Evolutionary conservation across 2,113 vertebrate genomes (phyloP).

Genomic region (Neolamprologus modestus): DNA sequence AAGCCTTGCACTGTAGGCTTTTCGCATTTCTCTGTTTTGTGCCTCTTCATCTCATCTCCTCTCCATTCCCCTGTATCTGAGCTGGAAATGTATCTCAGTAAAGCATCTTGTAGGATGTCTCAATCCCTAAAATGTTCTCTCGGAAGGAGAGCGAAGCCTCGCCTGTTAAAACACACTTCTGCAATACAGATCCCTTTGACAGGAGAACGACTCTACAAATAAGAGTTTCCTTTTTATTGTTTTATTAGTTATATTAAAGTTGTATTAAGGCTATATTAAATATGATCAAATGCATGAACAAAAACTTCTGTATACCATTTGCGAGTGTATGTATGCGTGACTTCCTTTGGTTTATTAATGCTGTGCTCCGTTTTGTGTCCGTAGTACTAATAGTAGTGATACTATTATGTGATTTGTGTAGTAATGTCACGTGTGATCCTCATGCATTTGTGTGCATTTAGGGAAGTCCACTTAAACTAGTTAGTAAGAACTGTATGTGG

Average conservation of each 20-base stretch:
- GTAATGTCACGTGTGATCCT: neutral
- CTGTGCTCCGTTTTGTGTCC: fast-evolving
- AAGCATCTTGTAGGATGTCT: neutral
- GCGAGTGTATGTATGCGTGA: fast-evolving
- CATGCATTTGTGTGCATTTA: neutral
- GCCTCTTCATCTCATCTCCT: neutral
- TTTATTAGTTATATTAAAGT: neutral
- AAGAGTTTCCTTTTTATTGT: neutral
- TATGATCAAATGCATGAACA: neutral
- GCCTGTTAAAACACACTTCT: neutral
- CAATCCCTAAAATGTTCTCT: neutral
- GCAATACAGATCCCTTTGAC: neutral
- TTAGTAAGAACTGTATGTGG: neutral
- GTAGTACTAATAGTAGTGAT: neutral
- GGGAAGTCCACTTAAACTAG: neutral
- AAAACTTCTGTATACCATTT: neutral
- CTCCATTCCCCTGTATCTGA: neutral
- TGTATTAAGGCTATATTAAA: neutral
- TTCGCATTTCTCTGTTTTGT: fast-evolving
- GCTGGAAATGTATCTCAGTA: neutral
- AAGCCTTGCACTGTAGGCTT: neutral
- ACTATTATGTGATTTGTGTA: neutral
- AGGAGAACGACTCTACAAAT: neutral
- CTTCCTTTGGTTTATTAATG: neutral
- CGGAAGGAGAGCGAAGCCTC: neutral